Conservation (phyloP, 2,113 vertebrate genomes). For the Condylura cristata region DNA sequence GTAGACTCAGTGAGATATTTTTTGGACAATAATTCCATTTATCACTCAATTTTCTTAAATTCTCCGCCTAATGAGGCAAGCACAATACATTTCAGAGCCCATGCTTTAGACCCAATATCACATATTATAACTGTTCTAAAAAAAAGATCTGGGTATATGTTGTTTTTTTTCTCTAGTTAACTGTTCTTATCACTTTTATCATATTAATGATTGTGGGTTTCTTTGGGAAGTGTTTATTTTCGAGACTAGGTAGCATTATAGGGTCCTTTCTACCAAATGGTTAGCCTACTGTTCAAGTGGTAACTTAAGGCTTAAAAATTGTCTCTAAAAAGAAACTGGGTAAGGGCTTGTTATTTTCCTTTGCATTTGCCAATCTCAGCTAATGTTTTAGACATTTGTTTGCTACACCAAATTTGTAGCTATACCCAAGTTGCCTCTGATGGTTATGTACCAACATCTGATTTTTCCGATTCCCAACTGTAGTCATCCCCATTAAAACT, state of each 20-base stretch:
- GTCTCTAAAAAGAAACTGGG: neutral
- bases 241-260: fast-evolving
- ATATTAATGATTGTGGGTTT: neutral
- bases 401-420: neutral
- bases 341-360: neutral
- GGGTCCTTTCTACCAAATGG: neutral
- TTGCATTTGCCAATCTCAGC: neutral
- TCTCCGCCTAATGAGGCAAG: neutral
- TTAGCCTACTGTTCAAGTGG: neutral
- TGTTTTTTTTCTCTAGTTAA: neutral
- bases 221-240: neutral
- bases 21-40: neutral
- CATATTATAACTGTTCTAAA: neutral
- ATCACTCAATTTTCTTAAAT: neutral
- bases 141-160: neutral
- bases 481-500: neutral
- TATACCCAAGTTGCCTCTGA: neutral
- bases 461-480: neutral
- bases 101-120: neutral
- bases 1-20: neutral
- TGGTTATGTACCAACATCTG: neutral
- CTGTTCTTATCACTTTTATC: neutral
- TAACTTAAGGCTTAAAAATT: neutral
- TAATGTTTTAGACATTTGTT: neutral
- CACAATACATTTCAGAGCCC: neutral